phyloP scores from a whole-genome alignment of 1,140 invertebrate genomes.

The Nomia melanderi region DNA sequence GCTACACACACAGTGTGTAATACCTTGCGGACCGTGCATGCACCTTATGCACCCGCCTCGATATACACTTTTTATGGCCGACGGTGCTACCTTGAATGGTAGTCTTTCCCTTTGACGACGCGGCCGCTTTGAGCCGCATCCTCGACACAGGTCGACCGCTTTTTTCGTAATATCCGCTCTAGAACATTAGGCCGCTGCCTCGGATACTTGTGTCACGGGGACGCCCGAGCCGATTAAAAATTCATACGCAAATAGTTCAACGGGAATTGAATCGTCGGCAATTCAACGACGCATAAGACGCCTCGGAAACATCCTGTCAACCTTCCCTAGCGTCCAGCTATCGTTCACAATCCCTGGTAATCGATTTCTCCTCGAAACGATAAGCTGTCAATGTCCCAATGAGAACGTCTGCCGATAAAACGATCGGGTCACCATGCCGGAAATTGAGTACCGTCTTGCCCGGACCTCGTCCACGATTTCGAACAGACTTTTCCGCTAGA shows the following conservation, averaged over 20 bases:
- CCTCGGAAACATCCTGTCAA: neutral
- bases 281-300: no score
- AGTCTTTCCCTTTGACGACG: conserved; percentile 75
- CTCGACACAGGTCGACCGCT: conserved; percentile 1
- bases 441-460: conserved; percentile 9
- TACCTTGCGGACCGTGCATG: conserved; percentile 47
- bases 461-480: neutral
- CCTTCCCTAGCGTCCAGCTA: neutral
- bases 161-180: conserved; percentile 10
- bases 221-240: neutral
- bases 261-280: no score
- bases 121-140: conserved; percentile 65
- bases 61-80: conserved; percentile 76
- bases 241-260: no score
- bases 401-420: conserved; percentile 2
- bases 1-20: conserved; percentile 49
- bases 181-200: neutral
- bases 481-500: conserved; percentile 13
- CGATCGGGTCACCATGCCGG: neutral
- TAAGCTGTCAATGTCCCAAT: neutral
- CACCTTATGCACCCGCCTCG: conserved; percentile 63
- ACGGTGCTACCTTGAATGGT: conserved; percentile 56
- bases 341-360: conserved; percentile 17
- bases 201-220: neutral
- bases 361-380: neutral